Conservation (phyloP, 2,888 invertebrate genomes). For the Halocaridina rubra region DNA sequence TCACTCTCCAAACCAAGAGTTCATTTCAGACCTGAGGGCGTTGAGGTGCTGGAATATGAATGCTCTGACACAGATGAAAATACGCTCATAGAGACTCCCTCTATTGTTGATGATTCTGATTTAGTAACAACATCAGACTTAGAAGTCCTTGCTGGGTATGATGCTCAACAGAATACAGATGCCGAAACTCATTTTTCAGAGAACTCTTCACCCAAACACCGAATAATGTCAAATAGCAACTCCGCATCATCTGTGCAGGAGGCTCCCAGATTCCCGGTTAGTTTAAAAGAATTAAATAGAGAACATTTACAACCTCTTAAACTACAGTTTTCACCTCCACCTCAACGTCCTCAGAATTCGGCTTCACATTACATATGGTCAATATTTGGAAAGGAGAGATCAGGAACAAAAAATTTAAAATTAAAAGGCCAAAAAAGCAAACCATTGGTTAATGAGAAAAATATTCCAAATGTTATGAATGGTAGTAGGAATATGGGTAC, state of each 20-base stretch:
- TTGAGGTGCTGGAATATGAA: conserved; percentile 44
- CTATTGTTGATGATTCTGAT: conserved; percentile 38
- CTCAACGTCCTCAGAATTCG: neutral
- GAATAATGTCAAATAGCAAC: neutral
- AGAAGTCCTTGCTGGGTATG: conserved; percentile 24
- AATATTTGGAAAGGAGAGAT: conserved; percentile 32
- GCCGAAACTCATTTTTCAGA: neutral
- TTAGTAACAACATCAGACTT: conserved; percentile 39
- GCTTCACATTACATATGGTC: conserved; percentile 45
- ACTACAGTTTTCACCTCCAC: conserved; percentile 36
- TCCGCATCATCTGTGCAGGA: neutral
- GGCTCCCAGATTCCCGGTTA: neutral
- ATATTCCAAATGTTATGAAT: neutral
- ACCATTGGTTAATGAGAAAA: neutral
- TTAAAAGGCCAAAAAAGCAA: neutral
- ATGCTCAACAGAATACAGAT: too few relatives aligned
- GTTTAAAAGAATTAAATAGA: too few relatives aligned
- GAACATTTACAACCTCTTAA: neutral
- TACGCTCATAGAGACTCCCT: conserved; percentile 35
- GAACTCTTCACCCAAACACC: neutral
- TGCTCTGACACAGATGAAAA: conserved; percentile 34
- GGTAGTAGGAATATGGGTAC: neutral
- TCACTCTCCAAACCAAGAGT: neutral
- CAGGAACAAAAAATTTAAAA: neutral
- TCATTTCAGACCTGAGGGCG: conserved; percentile 30